Percentiles rank a stretch among this genome's conserved stretches.
phyloP scores from a whole-genome alignment of 2,113 vertebrate genomes.

The Tragelaphus strepsiceros region DNA sequence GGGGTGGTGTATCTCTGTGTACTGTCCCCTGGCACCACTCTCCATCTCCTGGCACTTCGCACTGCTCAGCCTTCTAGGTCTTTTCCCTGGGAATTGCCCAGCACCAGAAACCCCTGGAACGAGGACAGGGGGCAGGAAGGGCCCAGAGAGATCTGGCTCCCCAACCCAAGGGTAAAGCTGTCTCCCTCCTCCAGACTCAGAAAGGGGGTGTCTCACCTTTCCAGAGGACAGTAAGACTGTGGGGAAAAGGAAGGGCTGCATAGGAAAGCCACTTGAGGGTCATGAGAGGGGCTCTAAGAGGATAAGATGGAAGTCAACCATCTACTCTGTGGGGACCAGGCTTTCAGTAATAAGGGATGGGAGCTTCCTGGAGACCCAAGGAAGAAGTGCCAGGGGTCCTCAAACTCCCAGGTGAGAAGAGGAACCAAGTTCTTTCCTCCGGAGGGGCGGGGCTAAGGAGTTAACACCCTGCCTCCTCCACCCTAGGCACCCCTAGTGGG shows the following conservation, averaged over 20 bases:
- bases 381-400: not conserved
- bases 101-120: not conserved
- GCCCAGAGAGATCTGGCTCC: not conserved
- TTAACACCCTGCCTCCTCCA: not conserved
- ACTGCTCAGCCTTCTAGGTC: not conserved
- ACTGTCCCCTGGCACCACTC: not conserved
- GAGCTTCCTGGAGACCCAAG: not conserved
- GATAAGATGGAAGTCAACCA: not conserved
- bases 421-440: not conserved
- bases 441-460: not conserved
- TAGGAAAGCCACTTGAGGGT: not conserved
- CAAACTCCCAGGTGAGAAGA: not conserved
- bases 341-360: not conserved
- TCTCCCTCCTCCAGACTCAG: not conserved
- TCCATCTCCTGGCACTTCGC: not conserved
- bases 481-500: not conserved
- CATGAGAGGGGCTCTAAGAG: not conserved
- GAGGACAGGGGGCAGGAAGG: not conserved
- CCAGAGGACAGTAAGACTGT: not conserved
- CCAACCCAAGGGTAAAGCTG: not conserved
- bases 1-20: not conserved
- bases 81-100: not conserved
- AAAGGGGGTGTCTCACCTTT: not conserved
- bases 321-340: not conserved
- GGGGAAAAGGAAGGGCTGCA: not conserved